Base-by-base conservation (phyloP, 2,888 invertebrate species). In the Drosophila nr. perissopoda region DNA sequence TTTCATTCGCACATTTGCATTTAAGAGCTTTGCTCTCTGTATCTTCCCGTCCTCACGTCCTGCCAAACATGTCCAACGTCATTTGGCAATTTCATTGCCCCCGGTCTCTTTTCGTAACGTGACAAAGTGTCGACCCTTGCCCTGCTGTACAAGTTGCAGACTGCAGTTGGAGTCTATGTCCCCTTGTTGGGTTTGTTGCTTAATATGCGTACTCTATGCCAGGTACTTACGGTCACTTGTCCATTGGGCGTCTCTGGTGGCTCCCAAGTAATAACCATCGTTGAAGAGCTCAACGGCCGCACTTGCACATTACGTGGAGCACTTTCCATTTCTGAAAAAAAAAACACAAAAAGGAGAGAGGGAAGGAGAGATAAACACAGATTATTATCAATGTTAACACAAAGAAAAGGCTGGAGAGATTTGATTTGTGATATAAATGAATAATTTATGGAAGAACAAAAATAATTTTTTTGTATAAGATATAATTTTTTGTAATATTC, bases 201-300 rank as follows among this genome's bases (percentile, higher is more conserved):
- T 83, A 87, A 85, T 77, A 73, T 76, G 77, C 74, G 60, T 53
- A 81, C 76, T 72, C 71, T 63, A 71, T 86, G 72, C 65, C 68
- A 74, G 76, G 74, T 86, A 94, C 96, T 95, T 94, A 98, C 99
- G 94, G 97, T 98, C 83, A 99, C 98, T 95, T 98, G 97, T 86
- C 99, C 99, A 92, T 99, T 99, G 56, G 99, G 98, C 64, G 97
- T 98, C 93, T 98, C 98, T 25, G 99, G 99, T 92, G 98, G 98
- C 89, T 98, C 97, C 99, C 99, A 99, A 92, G 98, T 98, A 85
- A 99, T 98, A 68, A 99, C 97, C 96, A 99, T 98, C 42, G 99
- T 98, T 92, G 97, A 98, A 62, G 98, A 97, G 93, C 98, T 98
- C 82, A 99, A 95, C 8, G 99, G 98, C 62, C 98, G 95, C 61